These are phyloP conservation scores for Benitochromis conjunctus DNA, from an alignment of 2,113 vertebrate species.

Conservation along the genomic window DNA sequence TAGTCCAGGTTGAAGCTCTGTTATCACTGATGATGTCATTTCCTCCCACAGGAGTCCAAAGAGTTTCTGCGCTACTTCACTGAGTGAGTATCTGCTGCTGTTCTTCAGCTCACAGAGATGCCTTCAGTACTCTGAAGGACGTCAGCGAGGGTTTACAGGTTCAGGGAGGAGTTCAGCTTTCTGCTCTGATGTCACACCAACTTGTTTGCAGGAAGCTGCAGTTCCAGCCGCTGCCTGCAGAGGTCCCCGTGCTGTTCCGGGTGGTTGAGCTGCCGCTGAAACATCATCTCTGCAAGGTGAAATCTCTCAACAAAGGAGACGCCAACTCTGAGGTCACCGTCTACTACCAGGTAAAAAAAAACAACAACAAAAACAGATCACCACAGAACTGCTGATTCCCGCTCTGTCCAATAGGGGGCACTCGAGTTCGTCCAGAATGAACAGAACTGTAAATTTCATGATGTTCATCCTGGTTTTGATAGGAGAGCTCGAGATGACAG, in stretches of 20 bases:
- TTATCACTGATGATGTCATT: neutral
- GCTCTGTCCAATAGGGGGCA: neutral
- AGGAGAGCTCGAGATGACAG: neutral
- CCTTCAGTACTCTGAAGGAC: neutral
- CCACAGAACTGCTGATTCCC: neutral
- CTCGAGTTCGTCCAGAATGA: neutral
- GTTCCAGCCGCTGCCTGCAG: conserved; percentile 75
- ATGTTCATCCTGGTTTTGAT: neutral
- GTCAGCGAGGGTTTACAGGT: neutral
- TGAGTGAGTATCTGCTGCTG: conserved; percentile 59
- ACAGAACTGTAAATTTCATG: neutral
- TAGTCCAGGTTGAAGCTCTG: neutral
- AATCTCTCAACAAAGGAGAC: conserved; percentile 88
- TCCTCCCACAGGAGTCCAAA: conserved; percentile 63
- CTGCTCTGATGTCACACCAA: neutral
- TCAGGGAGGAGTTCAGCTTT: neutral
- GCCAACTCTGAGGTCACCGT: conserved; percentile 95
- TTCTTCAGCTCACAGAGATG: neutral
- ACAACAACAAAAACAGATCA: neutral
- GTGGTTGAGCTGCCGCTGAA: conserved; percentile 86
- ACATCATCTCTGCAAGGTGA: conserved; percentile 88
- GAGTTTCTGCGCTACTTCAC: conserved; percentile 69
- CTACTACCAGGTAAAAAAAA: conserved; percentile 85
- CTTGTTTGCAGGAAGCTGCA: conserved; percentile 78
- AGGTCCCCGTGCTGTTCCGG: conserved; percentile 87